These are phyloP conservation scores for Rhinolophus ferrumequinum DNA, from an alignment of 2,113 vertebrate species.

Conservation along the genomic window DNA sequence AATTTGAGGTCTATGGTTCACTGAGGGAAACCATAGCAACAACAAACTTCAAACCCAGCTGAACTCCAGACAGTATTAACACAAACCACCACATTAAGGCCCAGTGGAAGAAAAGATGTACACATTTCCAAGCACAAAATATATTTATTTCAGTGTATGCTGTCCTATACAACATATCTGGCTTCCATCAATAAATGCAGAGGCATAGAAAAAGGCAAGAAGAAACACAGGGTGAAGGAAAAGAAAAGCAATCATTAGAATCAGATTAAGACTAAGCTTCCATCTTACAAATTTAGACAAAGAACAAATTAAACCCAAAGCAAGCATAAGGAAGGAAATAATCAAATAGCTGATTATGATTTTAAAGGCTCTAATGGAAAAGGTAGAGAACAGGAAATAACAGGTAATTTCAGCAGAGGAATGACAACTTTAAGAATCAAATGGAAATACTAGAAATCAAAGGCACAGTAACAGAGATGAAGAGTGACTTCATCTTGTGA, in stretches of 20 bases:
- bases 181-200: not conserved
- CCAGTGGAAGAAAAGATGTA: not conserved
- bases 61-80: not conserved
- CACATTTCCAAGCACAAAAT: not conserved
- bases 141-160: not conserved
- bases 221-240: not conserved
- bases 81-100: not conserved
- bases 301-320: slow-evolving; percentile 2
- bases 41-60: not conserved
- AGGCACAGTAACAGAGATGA: not conserved
- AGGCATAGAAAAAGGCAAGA: not conserved
- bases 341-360: not conserved
- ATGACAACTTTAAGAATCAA: slow-evolving; percentile 1
- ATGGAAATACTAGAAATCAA: not conserved
- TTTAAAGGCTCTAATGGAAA: not conserved
- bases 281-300: not conserved
- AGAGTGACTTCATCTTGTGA: not conserved
- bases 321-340: not conserved
- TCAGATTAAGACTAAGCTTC: not conserved
- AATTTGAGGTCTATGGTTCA: not conserved
- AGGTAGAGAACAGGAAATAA: not conserved
- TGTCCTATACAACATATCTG: not conserved
- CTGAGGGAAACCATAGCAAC: not conserved
- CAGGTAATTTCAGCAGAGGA: not conserved
- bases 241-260: not conserved